Percentiles rank a stretch among this genome's conserved stretches.
Conservation (phyloP, 1,140 invertebrate genomes). For the Apis cerana region DNA sequence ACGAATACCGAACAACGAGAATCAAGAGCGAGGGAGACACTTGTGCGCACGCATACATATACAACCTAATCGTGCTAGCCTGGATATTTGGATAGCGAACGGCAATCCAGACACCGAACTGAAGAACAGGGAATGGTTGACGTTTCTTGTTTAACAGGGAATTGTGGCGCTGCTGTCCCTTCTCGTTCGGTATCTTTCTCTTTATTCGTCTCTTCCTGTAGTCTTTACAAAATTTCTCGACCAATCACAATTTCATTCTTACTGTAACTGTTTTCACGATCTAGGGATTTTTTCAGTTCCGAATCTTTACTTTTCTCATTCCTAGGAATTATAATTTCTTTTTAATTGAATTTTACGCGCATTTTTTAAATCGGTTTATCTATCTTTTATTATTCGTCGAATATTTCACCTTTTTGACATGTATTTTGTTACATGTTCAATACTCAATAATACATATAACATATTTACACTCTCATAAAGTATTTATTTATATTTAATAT, state of each 20-base stretch:
- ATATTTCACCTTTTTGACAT: not conserved
- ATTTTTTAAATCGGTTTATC: not conserved
- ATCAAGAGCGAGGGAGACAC: constrained; percentile 28
- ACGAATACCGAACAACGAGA: not conserved
- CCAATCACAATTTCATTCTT: constrained; percentile 19
- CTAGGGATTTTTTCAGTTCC: constrained; percentile 16
- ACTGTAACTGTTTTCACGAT: not conserved
- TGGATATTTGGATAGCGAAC: constrained; percentile 48
- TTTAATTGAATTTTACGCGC: not conserved
- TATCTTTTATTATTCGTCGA: not conserved
- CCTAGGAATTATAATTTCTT: not conserved
- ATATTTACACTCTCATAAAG: not conserved
- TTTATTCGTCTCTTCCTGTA: not conserved
- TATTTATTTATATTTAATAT: constrained; percentile 14
- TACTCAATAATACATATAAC: not conserved
- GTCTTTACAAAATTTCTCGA: not conserved
- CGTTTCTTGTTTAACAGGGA: constrained; percentile 42
- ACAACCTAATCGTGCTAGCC: constrained; percentile 33
- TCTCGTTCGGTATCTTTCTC: not conserved
- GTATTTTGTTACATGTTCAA: no score
- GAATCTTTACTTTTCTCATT: not conserved
- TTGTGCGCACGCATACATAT: constrained; percentile 30
- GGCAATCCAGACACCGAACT: constrained; percentile 13
- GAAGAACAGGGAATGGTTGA: constrained; percentile 43
- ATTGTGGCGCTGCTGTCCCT: constrained; percentile 50